Percentiles rank a stretch among this genome's conserved stretches.
Evolutionary conservation across 1,140 invertebrate genomes (phyloP).

Genomic region (Chrysoperla carnea): DNA sequence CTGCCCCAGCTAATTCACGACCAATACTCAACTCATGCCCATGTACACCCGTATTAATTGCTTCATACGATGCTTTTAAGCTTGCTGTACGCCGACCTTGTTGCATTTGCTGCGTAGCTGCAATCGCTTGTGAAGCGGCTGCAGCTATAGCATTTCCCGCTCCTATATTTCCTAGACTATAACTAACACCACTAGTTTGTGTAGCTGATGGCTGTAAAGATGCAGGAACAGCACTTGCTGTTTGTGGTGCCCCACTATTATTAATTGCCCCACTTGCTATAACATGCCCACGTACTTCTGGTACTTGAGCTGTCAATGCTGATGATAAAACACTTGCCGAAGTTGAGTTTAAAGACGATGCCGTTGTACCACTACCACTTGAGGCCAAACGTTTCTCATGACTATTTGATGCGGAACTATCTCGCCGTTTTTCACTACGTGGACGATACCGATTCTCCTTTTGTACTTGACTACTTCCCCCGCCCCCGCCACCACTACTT

Average conservation of each 20-base stretch:
- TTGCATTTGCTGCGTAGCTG: constrained; percentile 92
- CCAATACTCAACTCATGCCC: constrained; percentile 33
- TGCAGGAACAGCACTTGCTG: constrained; percentile 8
- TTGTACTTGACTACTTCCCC: constrained; percentile 23
- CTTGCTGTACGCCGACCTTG: constrained; percentile 85
- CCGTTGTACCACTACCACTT: neutral
- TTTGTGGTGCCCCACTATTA: constrained; percentile 21
- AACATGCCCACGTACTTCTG: constrained; percentile 18
- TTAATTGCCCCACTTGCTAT: constrained; percentile 16
- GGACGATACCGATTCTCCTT: constrained; percentile 25
- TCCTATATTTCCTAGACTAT: constrained; percentile 39
- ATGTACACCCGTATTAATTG: constrained; percentile 45
- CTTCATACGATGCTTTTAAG: constrained; percentile 87
- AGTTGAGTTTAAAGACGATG: neutral
- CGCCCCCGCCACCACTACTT: neutral
- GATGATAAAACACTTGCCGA: neutral
- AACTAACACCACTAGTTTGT: constrained; percentile 20
- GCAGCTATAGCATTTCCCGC: constrained; percentile 82
- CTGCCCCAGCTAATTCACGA: constrained; percentile 54
- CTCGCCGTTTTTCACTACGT: constrained; percentile 17
- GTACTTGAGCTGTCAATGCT: constrained; percentile 22
- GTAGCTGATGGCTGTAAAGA: constrained; percentile 11
- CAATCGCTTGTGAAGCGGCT: constrained; percentile 89
- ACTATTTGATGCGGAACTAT: constrained; percentile 12
- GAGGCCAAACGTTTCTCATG: constrained; percentile 17